Conservation (phyloP, 2,113 vertebrate species). For the Nycticorax nycticorax region DNA sequence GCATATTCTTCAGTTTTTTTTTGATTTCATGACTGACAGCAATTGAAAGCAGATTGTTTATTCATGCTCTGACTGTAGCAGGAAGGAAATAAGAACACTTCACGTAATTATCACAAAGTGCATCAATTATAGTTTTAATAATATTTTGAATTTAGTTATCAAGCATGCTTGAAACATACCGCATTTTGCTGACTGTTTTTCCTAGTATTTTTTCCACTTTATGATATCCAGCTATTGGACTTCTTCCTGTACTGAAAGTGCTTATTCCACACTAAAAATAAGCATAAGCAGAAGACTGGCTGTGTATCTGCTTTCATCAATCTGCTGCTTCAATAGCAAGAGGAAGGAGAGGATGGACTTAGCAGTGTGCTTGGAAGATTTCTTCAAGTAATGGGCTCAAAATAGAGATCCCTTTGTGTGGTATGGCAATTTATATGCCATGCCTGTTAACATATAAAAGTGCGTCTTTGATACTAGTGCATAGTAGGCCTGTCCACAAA, state of each 20-base stretch:
- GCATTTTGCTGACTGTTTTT: slow-evolving; percentile 32
- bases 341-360: background rate
- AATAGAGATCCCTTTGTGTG: background rate
- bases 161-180: slow-evolving; percentile 8
- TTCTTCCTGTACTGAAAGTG: background rate
- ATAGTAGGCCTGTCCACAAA: background rate
- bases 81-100: slow-evolving; percentile 61
- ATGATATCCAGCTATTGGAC: background rate
- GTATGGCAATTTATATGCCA: background rate
- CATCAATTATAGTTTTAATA: slow-evolving; percentile 56
- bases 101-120: slow-evolving; percentile 35
- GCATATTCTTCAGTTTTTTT: background rate
- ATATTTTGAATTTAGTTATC: slow-evolving; percentile 54
- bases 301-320: background rate
- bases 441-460: background rate
- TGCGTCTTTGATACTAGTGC: background rate
- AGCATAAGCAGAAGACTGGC: background rate
- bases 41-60: slow-evolving; percentile 52
- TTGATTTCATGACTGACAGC: slow-evolving; percentile 8
- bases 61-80: slow-evolving; percentile 51
- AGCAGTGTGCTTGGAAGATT: background rate
- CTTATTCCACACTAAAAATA: background rate
- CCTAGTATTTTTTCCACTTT: background rate
- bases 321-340: background rate
- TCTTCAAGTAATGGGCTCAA: background rate